Evolutionary conservation across 2,797 vertebrate genomes (phyloP).

Genomic region (Melanogrammus aeglefinus): DNA sequence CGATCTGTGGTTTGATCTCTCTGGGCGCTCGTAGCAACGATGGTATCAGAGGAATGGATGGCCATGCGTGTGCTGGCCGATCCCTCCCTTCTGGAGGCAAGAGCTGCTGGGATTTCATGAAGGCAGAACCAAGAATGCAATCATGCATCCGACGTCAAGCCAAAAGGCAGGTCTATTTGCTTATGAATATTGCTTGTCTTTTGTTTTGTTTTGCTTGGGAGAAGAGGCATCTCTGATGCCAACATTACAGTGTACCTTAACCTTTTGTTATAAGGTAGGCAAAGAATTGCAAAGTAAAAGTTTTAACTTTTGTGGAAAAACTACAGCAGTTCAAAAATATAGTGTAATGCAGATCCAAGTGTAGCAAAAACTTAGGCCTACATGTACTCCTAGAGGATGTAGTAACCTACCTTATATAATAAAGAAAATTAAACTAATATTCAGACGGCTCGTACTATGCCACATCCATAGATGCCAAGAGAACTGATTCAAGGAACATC

Average conservation of each 20-base stretch:
- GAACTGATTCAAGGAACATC: neutral
- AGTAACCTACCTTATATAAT: neutral
- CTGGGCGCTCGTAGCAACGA: conserved; percentile 34
- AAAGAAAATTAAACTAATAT: neutral
- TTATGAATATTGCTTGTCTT: conserved; percentile 50
- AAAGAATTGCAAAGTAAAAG: neutral
- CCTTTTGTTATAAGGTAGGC: neutral
- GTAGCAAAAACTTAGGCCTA: neutral
- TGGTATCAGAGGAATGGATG: conserved; percentile 34
- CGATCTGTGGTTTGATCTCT: conserved; percentile 68
- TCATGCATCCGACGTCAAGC: conserved; percentile 46
- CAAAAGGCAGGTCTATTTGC: conserved; percentile 20
- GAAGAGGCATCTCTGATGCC: neutral
- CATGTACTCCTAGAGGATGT: neutral
- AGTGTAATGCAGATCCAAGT: neutral
- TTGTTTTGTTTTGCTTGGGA: conserved; percentile 23
- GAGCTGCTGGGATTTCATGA: conserved; percentile 66
- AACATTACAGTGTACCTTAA: too few relatives aligned
- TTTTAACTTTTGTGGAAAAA: neutral
- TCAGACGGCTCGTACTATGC: neutral
- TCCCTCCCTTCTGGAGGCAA: conserved; percentile 60
- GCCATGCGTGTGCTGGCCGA: conserved; percentile 58
- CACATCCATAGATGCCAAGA: neutral
- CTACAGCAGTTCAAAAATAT: neutral
- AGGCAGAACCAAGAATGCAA: conserved; percentile 67